A percentile compares a stretch with the other conserved stretches of the same genome.
These are phyloP conservation scores for Drosophila ironensis DNA, from an alignment of 1,140 invertebrate genomes.

Conservation along the genomic window DNA sequence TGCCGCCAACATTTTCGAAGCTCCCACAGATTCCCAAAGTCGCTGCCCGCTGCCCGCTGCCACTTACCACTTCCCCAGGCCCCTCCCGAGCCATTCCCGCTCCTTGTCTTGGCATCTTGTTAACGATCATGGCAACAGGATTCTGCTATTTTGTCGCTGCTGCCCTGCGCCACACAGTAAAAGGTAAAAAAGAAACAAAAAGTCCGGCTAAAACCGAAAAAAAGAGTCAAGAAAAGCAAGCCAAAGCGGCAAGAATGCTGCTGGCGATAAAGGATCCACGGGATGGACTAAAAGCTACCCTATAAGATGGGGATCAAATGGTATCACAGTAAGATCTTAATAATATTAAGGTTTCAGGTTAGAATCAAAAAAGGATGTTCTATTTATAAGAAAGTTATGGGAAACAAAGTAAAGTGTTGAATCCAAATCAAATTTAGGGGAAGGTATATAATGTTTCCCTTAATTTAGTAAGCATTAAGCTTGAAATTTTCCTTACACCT, in stretches of 20 bases:
- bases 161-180: slow-evolving; percentile 54
- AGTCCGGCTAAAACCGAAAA: too few species aligned
- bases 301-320: slow-evolving; percentile 4
- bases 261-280: background rate
- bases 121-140: slow-evolving; percentile 79
- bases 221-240: slow-evolving; percentile 26
- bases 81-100: background rate
- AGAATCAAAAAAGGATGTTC: too few species aligned
- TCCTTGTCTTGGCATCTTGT: slow-evolving; percentile 76
- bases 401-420: too few species aligned
- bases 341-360: too few species aligned
- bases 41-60: slow-evolving; percentile 26
- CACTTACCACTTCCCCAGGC: background rate
- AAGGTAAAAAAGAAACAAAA: slow-evolving; percentile 39
- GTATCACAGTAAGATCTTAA: too few species aligned
- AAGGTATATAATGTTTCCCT: too few species aligned
- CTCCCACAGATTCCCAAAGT: slow-evolving; percentile 76
- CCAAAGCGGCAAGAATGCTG: slow-evolving; percentile 22
- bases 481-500: too few species aligned
- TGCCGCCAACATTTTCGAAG: slow-evolving; percentile 63
- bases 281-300: background rate
- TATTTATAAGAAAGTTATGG: too few species aligned
- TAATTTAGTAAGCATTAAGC: too few species aligned
- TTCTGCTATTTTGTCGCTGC: slow-evolving; percentile 78
- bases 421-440: too few species aligned